A percentile compares a stretch with the other conserved stretches of the same genome.
phyloP scores from a whole-genome alignment of 2,113 vertebrate genomes.

The Erinaceus europaeus region DNA sequence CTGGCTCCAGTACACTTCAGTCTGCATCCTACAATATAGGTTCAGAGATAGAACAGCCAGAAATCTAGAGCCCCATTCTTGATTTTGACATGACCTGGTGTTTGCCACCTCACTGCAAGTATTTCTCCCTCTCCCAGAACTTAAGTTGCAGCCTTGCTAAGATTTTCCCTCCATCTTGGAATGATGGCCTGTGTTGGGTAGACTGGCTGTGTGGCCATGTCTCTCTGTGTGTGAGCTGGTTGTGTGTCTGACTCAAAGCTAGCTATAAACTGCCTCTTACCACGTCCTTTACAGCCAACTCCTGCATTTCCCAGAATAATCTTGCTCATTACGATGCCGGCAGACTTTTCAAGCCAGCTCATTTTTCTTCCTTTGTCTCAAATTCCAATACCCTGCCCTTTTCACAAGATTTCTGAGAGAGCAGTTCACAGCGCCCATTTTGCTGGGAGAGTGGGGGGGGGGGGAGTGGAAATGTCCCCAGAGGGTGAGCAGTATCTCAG shows the following conservation, averaged over 20 bases:
- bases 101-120: background rate
- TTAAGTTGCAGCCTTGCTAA: background rate
- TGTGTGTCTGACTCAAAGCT: constrained; percentile 40
- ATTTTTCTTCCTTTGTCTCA: constrained; percentile 86
- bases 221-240: background rate
- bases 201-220: background rate
- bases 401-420: constrained; percentile 80
- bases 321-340: constrained; percentile 81
- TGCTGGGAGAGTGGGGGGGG: background rate
- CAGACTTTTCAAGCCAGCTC: constrained; percentile 78
- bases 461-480: constrained; percentile 48
- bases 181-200: fast-evolving
- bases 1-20: too few relatives aligned
- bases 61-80: background rate
- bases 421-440: constrained; percentile 69
- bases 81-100: background rate
- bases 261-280: constrained; percentile 56
- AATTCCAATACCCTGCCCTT: constrained; percentile 85
- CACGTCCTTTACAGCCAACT: constrained; percentile 47
- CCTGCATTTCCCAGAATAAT: constrained; percentile 78
- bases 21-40: fast-evolving
- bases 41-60: background rate
- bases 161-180: background rate
- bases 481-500: constrained; percentile 69
- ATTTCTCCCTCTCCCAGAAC: too few relatives aligned